Evolutionary conservation across 2,797 vertebrate genomes (phyloP), one percentile per base, ranked within the genome.

Genomic region (Petrocephalus schoutedeni): DNA sequence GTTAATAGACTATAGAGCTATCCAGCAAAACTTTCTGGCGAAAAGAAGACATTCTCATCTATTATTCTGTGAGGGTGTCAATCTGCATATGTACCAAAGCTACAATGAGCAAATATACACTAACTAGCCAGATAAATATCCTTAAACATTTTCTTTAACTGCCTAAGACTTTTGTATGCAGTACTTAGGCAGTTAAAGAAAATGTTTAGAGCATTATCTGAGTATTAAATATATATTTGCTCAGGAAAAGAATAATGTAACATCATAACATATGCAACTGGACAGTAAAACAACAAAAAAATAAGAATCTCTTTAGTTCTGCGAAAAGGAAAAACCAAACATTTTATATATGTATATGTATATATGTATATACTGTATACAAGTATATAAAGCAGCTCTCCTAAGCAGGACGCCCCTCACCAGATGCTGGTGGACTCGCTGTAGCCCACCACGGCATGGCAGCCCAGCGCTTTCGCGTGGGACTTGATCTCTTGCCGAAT

Each of bases 401-500:
- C 67, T 36, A 36, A 14, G 67, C 74, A 49, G 74, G 41, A n/a
- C 41, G 36, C 19, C 32, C 16, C 95, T 94, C 96, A 99, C 98
- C 98, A 99, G 94, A 99, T 99, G 95, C 98, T 99, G 53, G 98
- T 99, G 92, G 96, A 98, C 94, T 99, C 98, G 88, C 98, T 99
- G 95, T 99, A 99, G 90, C 98, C 98, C 91, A 99, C 96, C 89
- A 99, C 98, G 89, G 98, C 98, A 89, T 99, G 98, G 94, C 98
- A 99, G 91, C 98, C 98, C 88, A 99, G 96, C 89, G 98, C 98
- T 95, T 97, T 99, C 94, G 97, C 98, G 91, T 99, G 98, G 91
- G 98, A 99, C 94, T 99, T 99, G 93, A 99, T 99, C 95, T 99
- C 98, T 95, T 99, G 98, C 92, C 98, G 96, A 91, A 99, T 98